phyloP scores from a whole-genome alignment of 2,888 invertebrate species.

The Kryphioiulus occultus region DNA sequence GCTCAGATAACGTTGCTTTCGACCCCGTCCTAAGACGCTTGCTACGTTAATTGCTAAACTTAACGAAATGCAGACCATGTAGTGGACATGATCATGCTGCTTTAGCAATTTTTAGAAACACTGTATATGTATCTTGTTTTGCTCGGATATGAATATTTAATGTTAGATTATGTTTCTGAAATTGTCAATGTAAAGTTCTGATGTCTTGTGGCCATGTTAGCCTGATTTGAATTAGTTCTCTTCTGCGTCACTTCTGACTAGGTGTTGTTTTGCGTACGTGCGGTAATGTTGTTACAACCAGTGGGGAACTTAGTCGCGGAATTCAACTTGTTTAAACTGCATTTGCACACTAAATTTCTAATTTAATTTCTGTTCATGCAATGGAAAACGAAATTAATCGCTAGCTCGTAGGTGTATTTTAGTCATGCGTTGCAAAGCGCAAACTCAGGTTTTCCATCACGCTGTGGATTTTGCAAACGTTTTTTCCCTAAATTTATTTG shows the following conservation, averaged over 20 bases:
- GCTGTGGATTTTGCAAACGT: background rate
- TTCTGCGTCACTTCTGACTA: background rate
- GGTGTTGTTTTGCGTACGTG: background rate
- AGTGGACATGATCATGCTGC: too few species aligned
- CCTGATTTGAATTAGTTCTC: background rate
- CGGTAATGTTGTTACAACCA: background rate
- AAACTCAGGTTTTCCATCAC: background rate
- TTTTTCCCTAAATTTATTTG: background rate
- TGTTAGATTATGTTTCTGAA: too few species aligned
- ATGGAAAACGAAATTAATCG: background rate
- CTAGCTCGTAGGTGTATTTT: background rate
- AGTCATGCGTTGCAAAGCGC: background rate
- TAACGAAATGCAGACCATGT: too few species aligned
- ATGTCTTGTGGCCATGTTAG: background rate
- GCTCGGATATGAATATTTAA: too few species aligned
- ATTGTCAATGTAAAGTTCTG: too few species aligned
- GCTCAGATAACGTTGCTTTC: background rate
- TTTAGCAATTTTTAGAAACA: too few species aligned
- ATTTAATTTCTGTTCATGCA: conserved; percentile 20
- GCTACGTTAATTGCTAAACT: too few species aligned
- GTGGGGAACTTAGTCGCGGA: background rate
- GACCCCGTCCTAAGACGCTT: too few species aligned
- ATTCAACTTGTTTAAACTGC: background rate
- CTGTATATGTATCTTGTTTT: too few species aligned
- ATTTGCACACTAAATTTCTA: background rate